Conservation (phyloP, 2,113 vertebrate species). For the Nibea coibor region DNA sequence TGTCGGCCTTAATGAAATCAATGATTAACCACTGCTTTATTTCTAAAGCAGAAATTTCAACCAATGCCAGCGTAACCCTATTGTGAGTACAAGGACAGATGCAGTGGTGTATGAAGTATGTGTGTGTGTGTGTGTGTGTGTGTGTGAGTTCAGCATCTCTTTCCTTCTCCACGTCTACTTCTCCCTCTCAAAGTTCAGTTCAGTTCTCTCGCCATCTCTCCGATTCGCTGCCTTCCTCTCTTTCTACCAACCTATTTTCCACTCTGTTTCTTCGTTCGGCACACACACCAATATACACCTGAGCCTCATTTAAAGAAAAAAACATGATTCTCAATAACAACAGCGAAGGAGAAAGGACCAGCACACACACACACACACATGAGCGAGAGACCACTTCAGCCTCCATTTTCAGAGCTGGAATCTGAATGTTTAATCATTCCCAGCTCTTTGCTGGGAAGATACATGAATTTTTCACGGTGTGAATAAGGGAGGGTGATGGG, state of each 20-base stretch:
- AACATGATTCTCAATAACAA: slow-evolving; percentile 9
- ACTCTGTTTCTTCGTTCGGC: slow-evolving; percentile 22
- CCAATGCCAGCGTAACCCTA: neutral
- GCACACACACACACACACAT: neutral
- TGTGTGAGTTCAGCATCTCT: slow-evolving; percentile 21
- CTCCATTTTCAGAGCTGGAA: slow-evolving; percentile 73
- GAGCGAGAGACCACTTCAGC: slow-evolving; percentile 55
- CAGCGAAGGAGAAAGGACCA: neutral
- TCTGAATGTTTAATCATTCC: slow-evolving; percentile 81
- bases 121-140: slow-evolving; percentile 19
- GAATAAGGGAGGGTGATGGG: slow-evolving; percentile 50
- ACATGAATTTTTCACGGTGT: slow-evolving; percentile 77
- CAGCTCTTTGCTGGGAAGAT: slow-evolving; percentile 72
- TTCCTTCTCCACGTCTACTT: slow-evolving; percentile 15
- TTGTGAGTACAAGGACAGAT: neutral
- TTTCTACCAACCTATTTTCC: slow-evolving; percentile 37
- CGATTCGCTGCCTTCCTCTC: neutral
- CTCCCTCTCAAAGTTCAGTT: slow-evolving; percentile 36
- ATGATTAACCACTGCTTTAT: neutral
- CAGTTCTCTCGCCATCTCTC: slow-evolving; percentile 18
- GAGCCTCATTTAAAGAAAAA: slow-evolving; percentile 1
- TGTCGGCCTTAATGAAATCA: neutral
- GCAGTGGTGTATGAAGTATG: neutral
- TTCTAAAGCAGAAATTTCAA: neutral
- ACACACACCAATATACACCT: neutral